Percentiles rank a stretch among this genome's conserved stretches.
phyloP scores from a whole-genome alignment of 2,888 invertebrate species.

The Habroteleia sp. region DNA sequence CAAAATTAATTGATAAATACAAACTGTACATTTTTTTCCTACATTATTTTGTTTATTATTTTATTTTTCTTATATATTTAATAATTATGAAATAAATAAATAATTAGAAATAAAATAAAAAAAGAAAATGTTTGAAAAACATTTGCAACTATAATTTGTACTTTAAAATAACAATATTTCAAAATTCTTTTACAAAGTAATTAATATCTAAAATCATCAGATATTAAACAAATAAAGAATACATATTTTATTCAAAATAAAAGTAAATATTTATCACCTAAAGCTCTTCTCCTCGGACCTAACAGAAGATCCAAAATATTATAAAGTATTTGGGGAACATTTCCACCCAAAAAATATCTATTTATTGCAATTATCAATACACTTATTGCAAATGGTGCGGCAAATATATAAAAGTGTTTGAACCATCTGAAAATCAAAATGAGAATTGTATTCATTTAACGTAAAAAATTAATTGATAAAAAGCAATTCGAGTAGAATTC shows the following conservation, averaged over 20 bases:
- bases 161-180: too few species aligned
- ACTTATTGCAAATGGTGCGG: slow-evolving; percentile 83
- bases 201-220: too few species aligned
- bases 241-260: slow-evolving; percentile 3
- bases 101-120: too few species aligned
- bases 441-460: background rate
- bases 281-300: slow-evolving; percentile 76
- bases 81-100: too few species aligned
- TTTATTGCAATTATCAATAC: slow-evolving; percentile 82
- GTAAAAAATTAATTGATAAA: slow-evolving; percentile 3
- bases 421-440: slow-evolving; percentile 83
- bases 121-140: too few species aligned
- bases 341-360: slow-evolving; percentile 82
- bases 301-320: slow-evolving; percentile 81
- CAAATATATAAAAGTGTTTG: slow-evolving; percentile 89
- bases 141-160: too few species aligned
- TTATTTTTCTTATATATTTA: too few species aligned
- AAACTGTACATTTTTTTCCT: too few species aligned
- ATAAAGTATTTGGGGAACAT: slow-evolving; percentile 82
- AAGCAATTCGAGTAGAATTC: too few species aligned
- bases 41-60: too few species aligned
- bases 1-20: slow-evolving; percentile 5
- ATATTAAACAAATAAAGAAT: too few species aligned
- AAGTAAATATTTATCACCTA: slow-evolving; percentile 79
- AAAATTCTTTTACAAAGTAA: too few species aligned